Conservation (phyloP, 2,113 vertebrate species). For the Orientallactaga bullata region DNA sequence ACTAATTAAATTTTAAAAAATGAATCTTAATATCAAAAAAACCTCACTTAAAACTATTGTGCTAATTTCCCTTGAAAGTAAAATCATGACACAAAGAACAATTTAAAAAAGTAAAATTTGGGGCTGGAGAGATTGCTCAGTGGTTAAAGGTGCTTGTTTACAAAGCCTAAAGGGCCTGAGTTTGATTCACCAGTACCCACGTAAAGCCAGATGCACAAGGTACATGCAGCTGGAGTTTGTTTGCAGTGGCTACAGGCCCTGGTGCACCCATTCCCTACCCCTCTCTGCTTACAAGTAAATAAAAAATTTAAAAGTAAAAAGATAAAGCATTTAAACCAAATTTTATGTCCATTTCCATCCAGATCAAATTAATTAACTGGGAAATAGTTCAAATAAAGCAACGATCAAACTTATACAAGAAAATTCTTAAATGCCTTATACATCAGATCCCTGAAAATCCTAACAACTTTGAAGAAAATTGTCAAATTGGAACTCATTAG, state of each 20-base stretch:
- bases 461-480: conserved; percentile 29
- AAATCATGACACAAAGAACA: conserved; percentile 20
- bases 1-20: neutral
- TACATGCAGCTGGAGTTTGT: too few relatives aligned
- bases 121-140: too few relatives aligned
- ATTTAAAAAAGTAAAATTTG: neutral
- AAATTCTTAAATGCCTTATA: neutral
- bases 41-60: conserved; percentile 3
- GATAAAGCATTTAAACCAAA: conserved; percentile 51
- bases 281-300: too few relatives aligned
- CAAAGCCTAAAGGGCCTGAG: too few relatives aligned
- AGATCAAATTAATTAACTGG: conserved; percentile 31
- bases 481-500: neutral
- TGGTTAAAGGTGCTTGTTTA: too few relatives aligned
- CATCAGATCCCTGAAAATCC: conserved; percentile 22
- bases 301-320: neutral
- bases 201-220: too few relatives aligned
- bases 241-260: too few relatives aligned
- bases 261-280: too few relatives aligned
- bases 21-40: conserved; percentile 55
- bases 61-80: conserved; percentile 34
- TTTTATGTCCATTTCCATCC: conserved; percentile 37
- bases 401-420: conserved; percentile 32
- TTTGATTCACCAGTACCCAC: too few relatives aligned
- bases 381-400: conserved; percentile 49